Percentiles rank a stretch among this genome's conserved stretches.
phyloP scores from a whole-genome alignment of 2,888 invertebrate species.

The Pterostichus niger region DNA sequence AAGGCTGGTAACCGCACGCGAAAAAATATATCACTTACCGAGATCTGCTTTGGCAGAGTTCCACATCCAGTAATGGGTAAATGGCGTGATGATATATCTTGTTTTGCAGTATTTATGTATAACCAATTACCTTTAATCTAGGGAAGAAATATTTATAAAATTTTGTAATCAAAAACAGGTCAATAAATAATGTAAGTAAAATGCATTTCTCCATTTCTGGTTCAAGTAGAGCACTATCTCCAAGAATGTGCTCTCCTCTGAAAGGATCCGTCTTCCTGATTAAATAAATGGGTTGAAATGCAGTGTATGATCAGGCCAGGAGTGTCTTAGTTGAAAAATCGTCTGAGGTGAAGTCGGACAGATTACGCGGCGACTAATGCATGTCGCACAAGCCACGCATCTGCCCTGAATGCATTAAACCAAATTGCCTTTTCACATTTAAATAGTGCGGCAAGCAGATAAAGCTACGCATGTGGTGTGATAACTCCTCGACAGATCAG shows the following conservation, averaged over 20 bases:
- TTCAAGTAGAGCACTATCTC: neutral
- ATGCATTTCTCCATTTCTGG: neutral
- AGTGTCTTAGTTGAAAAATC: conserved; percentile 17
- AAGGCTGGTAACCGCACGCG: too few species aligned
- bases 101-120: too few species aligned
- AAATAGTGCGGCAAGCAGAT: conserved; percentile 38
- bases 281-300: conserved; percentile 48
- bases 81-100: too few species aligned
- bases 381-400: conserved; percentile 34
- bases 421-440: conserved; percentile 60
- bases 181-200: neutral
- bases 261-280: conserved; percentile 32
- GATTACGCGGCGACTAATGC: conserved; percentile 34
- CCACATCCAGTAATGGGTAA: too few species aligned
- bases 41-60: too few species aligned
- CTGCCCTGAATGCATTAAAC: conserved; percentile 62
- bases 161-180: too few species aligned
- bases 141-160: too few species aligned
- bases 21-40: too few species aligned
- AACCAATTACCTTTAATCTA: too few species aligned
- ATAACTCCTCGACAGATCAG: too few species aligned
- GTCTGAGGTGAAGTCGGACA: conserved; percentile 12
- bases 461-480: conserved; percentile 8
- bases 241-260: conserved; percentile 7
- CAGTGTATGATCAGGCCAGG: conserved; percentile 26